These are phyloP conservation scores for Popillia japonica DNA, from an alignment of 1,140 invertebrate species.

Conservation along the genomic window DNA sequence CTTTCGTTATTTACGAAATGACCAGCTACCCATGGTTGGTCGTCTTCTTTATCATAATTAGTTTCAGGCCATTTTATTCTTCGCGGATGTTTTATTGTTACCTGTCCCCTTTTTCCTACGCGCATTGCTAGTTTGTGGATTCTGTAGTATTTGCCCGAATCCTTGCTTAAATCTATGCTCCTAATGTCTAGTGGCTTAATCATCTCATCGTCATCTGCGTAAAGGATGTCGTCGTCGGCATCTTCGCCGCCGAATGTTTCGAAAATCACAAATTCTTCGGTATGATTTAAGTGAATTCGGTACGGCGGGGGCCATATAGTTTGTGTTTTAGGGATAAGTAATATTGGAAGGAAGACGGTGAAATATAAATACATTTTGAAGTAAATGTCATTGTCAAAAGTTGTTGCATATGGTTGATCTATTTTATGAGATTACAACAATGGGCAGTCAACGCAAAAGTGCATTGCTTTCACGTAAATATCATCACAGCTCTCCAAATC, in stretches of 20 bases:
- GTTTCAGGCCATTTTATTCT: constrained; percentile 37
- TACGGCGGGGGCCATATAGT: constrained; percentile 55
- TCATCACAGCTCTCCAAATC: too few relatives aligned
- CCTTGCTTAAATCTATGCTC: constrained; percentile 39
- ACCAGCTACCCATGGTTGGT: constrained; percentile 22
- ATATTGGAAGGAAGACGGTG: background rate
- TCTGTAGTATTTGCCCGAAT: constrained; percentile 48
- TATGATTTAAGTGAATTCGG: constrained; percentile 50
- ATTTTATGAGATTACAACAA: too few relatives aligned
- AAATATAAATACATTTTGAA: too few relatives aligned
- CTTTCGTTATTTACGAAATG: constrained; percentile 1
- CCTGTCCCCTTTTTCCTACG: background rate
- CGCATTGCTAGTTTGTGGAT: constrained; percentile 46
- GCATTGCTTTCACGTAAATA: too few relatives aligned
- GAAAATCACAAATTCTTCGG: constrained; percentile 57
- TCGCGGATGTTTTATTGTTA: background rate
- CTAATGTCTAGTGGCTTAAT: constrained; percentile 48
- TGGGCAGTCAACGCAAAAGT: too few relatives aligned
- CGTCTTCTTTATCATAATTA: constrained; percentile 34
- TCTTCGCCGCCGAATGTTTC: constrained; percentile 52
- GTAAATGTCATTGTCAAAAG: too few relatives aligned
- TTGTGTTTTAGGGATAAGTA: background rate
- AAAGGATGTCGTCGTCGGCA: constrained; percentile 51
- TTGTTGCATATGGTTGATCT: too few relatives aligned
- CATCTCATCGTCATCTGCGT: constrained; percentile 56